Percentiles rank a stretch among this genome's conserved stretches.
Conservation (phyloP, 2,888 invertebrate species). For the Rapana venosa region DNA sequence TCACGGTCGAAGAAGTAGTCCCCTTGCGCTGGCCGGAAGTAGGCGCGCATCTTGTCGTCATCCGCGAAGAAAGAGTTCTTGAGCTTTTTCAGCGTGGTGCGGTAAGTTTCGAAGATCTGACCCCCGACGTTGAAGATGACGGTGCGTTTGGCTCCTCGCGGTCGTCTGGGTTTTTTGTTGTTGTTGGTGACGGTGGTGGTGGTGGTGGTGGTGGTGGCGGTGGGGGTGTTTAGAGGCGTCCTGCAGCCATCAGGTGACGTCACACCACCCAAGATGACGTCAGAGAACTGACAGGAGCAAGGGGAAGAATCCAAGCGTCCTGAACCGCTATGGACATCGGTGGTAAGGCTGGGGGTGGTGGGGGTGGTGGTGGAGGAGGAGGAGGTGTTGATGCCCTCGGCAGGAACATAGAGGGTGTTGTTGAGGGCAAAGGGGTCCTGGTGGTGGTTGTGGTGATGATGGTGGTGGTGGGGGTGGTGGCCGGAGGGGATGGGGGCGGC, state of each 20-base stretch:
- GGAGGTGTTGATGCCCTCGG: neutral
- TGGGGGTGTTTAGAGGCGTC: neutral
- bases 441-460: neutral
- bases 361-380: neutral
- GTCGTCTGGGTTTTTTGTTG: conserved; percentile 25
- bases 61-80: conserved; percentile 61
- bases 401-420: neutral
- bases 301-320: neutral
- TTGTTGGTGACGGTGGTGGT: neutral
- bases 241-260: conserved; percentile 40
- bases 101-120: conserved; percentile 69
- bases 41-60: conserved; percentile 62
- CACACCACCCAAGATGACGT: conserved; percentile 30
- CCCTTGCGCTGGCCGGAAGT: conserved; percentile 63
- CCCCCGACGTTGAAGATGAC: conserved; percentile 71
- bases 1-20: conserved; percentile 75
- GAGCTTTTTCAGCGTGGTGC: conserved; percentile 64
- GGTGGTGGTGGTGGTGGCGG: neutral
- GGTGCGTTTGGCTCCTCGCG: conserved; percentile 54
- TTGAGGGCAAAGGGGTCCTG: conserved; percentile 29
- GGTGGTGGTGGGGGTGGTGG: conserved; percentile 1
- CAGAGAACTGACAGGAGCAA: conserved; percentile 37
- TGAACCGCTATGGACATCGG: neutral
- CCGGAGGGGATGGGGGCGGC: conserved; percentile 10
- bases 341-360: conserved; percentile 24